Base-by-base conservation (phyloP, 2,113 vertebrate genomes). In the Rousettus leschenaultii region DNA sequence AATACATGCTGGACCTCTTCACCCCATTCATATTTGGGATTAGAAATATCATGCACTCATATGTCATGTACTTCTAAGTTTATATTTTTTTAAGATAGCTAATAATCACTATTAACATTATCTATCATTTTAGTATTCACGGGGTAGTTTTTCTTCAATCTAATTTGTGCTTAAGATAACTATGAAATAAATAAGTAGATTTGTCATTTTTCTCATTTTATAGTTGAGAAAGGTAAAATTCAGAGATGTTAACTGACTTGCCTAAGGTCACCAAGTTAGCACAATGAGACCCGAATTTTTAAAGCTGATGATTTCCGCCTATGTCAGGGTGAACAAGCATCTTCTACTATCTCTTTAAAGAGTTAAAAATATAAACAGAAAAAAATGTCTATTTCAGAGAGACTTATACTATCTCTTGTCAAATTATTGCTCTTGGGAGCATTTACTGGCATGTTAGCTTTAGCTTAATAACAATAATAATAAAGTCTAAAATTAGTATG, bases 391-490 rank as follows among this genome's bases (percentile, higher is more conserved):
- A 4, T 68, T 97, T 96, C 89, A 89, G 82, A 89, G 86, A 95
- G 61, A 75, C 63, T 78, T 73, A 30, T 30, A 65, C 8, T 74
- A 38, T 83, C 55, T 94, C 43, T 74, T 86, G 35, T 96, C 55
- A 79, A n/a, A 59, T 66, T 79, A 83, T 88, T 87, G 83, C 63
- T 89, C 68, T 86, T 95, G 83, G 84, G 63, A 89, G 48, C 71
- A 68, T 96, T 89, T 92, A 65, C 35, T 90, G n/a, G 65, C 83
- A 85, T 96, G 28, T 89, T 92, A 92, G 53, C 84, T 85, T 92
- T 61, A 90, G 65, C n/a, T 92, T 90, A 92, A 88, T 96, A 93
- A 91, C 59, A 90, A 61, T 71, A 86, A 66, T 68, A 87, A 95
- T 85, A 77, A 94, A 94, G 65, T 68, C 86, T 61, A 90, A 94